Percentiles rank a stretch among this genome's conserved stretches.
phyloP scores from a whole-genome alignment of 2,888 invertebrate species.

The Scaptomyza caliginosa region DNA sequence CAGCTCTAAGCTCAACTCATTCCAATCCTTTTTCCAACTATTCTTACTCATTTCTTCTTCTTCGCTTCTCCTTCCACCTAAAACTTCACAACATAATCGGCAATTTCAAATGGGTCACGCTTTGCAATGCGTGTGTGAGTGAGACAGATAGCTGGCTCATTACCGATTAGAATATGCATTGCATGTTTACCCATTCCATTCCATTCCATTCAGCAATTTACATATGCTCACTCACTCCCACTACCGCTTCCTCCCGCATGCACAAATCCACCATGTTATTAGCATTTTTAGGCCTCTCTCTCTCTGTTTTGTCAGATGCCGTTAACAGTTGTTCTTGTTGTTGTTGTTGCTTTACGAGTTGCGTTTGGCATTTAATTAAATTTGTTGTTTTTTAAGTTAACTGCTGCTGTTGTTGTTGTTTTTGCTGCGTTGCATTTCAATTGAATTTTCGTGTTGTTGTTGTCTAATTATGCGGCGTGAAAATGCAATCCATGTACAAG shows the following conservation, averaged over 20 bases:
- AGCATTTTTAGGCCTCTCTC: slow-evolving; percentile 33
- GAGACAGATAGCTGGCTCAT: slow-evolving; percentile 4
- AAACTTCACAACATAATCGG: slow-evolving; percentile 42
- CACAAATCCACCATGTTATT: slow-evolving; percentile 28
- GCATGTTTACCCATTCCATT: slow-evolving; percentile 28
- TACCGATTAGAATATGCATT: slow-evolving; percentile 51
- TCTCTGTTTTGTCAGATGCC: slow-evolving; percentile 21
- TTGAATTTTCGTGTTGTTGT: slow-evolving; percentile 41
- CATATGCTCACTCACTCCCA: background rate
- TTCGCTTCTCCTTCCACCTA: background rate
- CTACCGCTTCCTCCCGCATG: slow-evolving; percentile 1
- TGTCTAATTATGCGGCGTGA: slow-evolving; percentile 81
- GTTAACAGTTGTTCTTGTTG: slow-evolving; percentile 44
- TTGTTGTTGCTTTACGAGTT: slow-evolving; percentile 28
- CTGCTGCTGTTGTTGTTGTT: slow-evolving; percentile 36
- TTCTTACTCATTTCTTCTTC: background rate
- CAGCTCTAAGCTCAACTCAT: background rate
- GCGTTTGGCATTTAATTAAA: slow-evolving; percentile 73
- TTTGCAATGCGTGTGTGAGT: background rate
- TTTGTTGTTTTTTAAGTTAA: slow-evolving; percentile 39
- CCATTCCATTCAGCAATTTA: background rate
- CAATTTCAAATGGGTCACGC: slow-evolving; percentile 72
- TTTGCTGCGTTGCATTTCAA: slow-evolving; percentile 55
- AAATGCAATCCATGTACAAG: slow-evolving; percentile 80
- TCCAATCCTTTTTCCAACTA: slow-evolving; percentile 10